Percentiles rank a stretch among this genome's conserved stretches.
phyloP scores from a whole-genome alignment of 2,888 invertebrate species.

The Parascotia fuliginaria region DNA sequence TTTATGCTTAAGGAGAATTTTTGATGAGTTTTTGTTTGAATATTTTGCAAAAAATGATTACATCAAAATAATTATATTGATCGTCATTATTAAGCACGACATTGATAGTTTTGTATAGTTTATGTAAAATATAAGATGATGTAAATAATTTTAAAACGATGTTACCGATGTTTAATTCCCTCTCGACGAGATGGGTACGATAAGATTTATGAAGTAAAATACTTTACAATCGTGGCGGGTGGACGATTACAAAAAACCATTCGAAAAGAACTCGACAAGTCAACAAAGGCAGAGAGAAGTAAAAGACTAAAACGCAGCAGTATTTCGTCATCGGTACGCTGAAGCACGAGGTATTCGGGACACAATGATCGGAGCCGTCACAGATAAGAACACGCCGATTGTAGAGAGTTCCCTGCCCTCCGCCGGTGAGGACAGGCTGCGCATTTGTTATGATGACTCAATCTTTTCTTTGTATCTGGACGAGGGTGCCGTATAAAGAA shows the following conservation, averaged over 20 bases:
- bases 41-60: slow-evolving; percentile 70
- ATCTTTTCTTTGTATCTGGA: slow-evolving; percentile 77
- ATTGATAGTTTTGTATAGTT: slow-evolving; percentile 28
- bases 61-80: slow-evolving; percentile 51
- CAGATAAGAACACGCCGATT: slow-evolving; percentile 80
- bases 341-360: slow-evolving; percentile 74
- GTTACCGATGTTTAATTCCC: slow-evolving; percentile 56
- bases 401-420: slow-evolving; percentile 74
- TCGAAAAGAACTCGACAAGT: slow-evolving; percentile 76
- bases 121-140: slow-evolving; percentile 37
- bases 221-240: slow-evolving; percentile 71
- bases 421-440: slow-evolving; percentile 61
- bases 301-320: slow-evolving; percentile 74
- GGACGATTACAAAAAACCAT: slow-evolving; percentile 75
- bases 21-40: slow-evolving; percentile 63
- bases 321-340: slow-evolving; percentile 75
- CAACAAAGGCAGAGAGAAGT: slow-evolving; percentile 76
- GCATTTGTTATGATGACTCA: slow-evolving; percentile 85
- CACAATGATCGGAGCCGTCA: slow-evolving; percentile 80
- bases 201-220: slow-evolving; percentile 77
- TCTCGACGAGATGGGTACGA: slow-evolving; percentile 72
- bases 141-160: slow-evolving; percentile 51
- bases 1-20: slow-evolving; percentile 53
- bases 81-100: slow-evolving; percentile 48
- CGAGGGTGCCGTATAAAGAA: slow-evolving; percentile 60